These are phyloP conservation scores for Ophioninae sp. DNA, from an alignment of 2,888 invertebrate genomes.

Conservation along the genomic window DNA sequence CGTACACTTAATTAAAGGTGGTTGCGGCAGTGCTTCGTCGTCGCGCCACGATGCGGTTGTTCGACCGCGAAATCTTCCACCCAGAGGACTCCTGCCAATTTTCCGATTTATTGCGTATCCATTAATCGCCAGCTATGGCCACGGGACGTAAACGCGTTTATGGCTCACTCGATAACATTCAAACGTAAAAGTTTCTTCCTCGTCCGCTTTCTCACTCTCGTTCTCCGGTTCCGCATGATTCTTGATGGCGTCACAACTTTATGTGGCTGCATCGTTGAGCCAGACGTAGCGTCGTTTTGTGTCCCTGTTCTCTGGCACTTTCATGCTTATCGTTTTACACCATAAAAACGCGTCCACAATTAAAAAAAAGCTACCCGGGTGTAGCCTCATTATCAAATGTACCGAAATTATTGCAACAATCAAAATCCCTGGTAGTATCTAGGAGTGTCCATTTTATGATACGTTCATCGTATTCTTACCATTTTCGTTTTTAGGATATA, in stretches of 20 bases:
- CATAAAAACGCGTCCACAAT: conserved; percentile 9
- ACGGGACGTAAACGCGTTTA: conserved; percentile 62
- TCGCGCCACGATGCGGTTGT: conserved; percentile 7
- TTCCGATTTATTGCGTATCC: conserved; percentile 62
- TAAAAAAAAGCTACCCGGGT: background rate
- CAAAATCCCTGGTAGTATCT: no score
- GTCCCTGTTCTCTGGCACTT: conserved; percentile 11
- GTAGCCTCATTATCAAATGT: background rate
- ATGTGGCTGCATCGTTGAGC: conserved; percentile 52
- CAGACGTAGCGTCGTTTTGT: conserved; percentile 47
- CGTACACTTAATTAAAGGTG: conserved; percentile 27
- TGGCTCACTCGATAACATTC: conserved; percentile 56
- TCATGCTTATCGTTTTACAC: conserved; percentile 25
- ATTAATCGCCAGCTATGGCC: conserved; percentile 63
- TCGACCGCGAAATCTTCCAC: conserved; percentile 9
- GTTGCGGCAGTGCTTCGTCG: conserved; percentile 7
- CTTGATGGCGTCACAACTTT: conserved; percentile 50
- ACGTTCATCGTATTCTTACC: no score
- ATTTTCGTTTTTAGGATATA: no score
- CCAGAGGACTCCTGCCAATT: conserved; percentile 59
- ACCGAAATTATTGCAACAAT: background rate
- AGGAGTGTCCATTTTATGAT: no score
- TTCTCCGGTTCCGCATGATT: conserved; percentile 10
- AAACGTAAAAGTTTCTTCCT: conserved; percentile 50
- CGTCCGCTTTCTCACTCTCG: background rate